Percentiles rank a stretch among this genome's conserved stretches.
phyloP scores from a whole-genome alignment of 2,888 invertebrate species.

The Cataglyphis altisquamis region DNA sequence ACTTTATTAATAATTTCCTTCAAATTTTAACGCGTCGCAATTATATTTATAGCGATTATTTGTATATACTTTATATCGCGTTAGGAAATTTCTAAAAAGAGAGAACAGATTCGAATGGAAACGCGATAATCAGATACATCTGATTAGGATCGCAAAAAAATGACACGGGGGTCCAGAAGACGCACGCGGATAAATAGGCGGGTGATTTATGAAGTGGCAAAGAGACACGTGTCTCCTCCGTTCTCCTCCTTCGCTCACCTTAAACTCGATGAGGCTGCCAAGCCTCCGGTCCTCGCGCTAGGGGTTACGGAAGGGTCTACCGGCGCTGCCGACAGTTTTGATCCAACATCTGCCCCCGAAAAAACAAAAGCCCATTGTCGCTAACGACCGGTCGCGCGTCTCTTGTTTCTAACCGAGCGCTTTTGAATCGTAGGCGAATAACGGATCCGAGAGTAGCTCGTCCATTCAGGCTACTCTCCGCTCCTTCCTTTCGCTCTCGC shows the following conservation, averaged over 20 bases:
- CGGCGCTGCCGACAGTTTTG: constrained; percentile 73
- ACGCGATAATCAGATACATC: neutral
- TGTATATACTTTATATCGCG: neutral
- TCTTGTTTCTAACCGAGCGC: constrained; percentile 86
- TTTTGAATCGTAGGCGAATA: constrained; percentile 86
- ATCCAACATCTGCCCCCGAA: constrained; percentile 86
- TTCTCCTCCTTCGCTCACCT: constrained; percentile 72
- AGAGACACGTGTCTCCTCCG: constrained; percentile 66
- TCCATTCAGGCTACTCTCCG: constrained; percentile 75
- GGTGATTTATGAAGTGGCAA: constrained; percentile 68
- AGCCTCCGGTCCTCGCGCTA: constrained; percentile 50
- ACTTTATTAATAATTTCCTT: neutral
- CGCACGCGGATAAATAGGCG: constrained; percentile 52
- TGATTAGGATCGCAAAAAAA: neutral
- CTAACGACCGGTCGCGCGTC: constrained; percentile 86
- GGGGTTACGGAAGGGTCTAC: constrained; percentile 62
- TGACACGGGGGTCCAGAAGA: constrained; percentile 1
- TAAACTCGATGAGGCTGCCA: constrained; percentile 45
- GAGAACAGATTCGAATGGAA: neutral
- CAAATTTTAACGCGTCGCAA: neutral
- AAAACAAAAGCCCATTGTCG: constrained; percentile 86
- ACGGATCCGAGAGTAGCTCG: constrained; percentile 80
- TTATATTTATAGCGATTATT: neutral
- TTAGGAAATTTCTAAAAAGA: neutral
- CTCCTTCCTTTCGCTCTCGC: constrained; percentile 60